phyloP scores from a whole-genome alignment of 2,888 invertebrate genomes.

The Operophtera brumata region DNA sequence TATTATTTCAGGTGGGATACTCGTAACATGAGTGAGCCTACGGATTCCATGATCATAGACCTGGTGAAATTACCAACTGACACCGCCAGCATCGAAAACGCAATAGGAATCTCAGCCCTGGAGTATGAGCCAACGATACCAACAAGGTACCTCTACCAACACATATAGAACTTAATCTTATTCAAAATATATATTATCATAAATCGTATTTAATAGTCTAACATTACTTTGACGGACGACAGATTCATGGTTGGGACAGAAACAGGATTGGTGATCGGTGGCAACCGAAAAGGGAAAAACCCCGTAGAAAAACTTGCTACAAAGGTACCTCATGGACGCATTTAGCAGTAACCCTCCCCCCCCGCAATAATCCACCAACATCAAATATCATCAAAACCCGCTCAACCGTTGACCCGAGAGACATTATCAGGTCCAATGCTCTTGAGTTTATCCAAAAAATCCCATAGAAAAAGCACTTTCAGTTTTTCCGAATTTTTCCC shows the following conservation, averaged over 20 bases:
- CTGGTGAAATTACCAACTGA: constrained; percentile 81
- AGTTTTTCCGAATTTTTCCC: too few relatives aligned
- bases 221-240: constrained; percentile 35
- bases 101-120: constrained; percentile 84
- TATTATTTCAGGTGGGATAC: constrained; percentile 84
- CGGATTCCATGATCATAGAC: constrained; percentile 85
- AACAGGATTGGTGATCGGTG: constrained; percentile 85
- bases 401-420: too few relatives aligned
- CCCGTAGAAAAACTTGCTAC: constrained; percentile 84
- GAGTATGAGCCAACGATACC: constrained; percentile 90
- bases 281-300: constrained; percentile 87
- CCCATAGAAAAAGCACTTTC: too few relatives aligned
- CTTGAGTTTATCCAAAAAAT: too few relatives aligned
- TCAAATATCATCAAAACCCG: too few relatives aligned
- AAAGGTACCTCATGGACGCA: constrained; percentile 64
- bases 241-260: constrained; percentile 88
- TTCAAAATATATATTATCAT: too few relatives aligned
- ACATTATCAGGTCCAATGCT: too few relatives aligned
- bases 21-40: constrained; percentile 84
- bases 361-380: too few relatives aligned
- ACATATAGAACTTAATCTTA: not conserved
- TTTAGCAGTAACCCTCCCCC: too few relatives aligned
- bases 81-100: constrained; percentile 78
- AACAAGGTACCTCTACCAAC: constrained; percentile 72
- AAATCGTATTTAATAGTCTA: not conserved